These are phyloP conservation scores for Solea senegalensis DNA, from an alignment of 2,113 vertebrate species.

Conservation along the genomic window DNA sequence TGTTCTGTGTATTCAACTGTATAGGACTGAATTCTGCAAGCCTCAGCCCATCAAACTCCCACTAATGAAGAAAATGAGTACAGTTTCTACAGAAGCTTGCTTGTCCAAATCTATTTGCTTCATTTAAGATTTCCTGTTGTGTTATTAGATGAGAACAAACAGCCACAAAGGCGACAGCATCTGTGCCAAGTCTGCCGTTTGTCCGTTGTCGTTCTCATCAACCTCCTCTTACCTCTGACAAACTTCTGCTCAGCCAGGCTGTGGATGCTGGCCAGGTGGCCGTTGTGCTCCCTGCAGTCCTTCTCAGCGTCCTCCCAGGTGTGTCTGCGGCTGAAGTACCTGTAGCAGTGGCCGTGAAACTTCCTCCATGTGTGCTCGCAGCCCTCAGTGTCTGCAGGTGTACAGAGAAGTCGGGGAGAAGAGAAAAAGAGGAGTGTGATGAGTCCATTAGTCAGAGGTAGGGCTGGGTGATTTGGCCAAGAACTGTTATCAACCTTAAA, in stretches of 20 bases:
- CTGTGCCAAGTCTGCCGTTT: not conserved
- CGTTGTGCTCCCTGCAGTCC: conserved; percentile 88
- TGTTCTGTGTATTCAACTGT: no score
- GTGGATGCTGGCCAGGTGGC: conserved; percentile 91
- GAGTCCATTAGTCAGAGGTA: conserved; percentile 22
- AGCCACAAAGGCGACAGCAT: not conserved
- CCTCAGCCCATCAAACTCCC: no score
- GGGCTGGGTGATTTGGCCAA: no score
- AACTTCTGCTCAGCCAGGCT: conserved; percentile 88
- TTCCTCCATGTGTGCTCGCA: conserved; percentile 94
- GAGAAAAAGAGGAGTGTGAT: not conserved
- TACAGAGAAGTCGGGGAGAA: not conserved
- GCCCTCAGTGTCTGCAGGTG: conserved; percentile 88
- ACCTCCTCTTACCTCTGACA: conserved; percentile 85
- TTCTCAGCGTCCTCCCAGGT: conserved; percentile 93
- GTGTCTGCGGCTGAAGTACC: conserved; percentile 88
- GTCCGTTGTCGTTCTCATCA: not conserved
- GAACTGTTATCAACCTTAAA: no score
- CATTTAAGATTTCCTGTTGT: conserved; percentile 12
- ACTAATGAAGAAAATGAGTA: not conserved
- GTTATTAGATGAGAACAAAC: conserved; percentile 1
- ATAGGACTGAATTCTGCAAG: no score
- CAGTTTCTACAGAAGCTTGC: not conserved
- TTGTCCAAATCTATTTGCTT: not conserved
- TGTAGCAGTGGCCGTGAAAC: conserved; percentile 94